These are phyloP conservation scores for Erythrolamprus reginae DNA, from an alignment of 2,113 vertebrate genomes.

Conservation along the genomic window DNA sequence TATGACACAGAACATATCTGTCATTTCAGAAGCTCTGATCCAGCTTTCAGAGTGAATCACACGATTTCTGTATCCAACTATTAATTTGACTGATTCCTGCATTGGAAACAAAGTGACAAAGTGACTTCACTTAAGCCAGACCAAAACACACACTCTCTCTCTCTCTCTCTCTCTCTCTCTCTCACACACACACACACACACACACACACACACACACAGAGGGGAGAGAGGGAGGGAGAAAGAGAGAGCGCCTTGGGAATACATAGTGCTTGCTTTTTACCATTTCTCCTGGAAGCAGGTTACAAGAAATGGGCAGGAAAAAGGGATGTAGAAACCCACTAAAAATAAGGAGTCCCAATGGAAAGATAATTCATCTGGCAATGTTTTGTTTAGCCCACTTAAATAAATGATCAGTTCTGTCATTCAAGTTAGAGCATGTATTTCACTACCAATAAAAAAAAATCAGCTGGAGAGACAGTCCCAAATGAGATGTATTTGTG, in stretches of 20 bases:
- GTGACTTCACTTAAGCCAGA: neutral
- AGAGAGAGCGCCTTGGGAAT: too few relatives aligned
- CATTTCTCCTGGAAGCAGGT: neutral
- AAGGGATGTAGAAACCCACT: neutral
- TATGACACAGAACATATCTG: neutral
- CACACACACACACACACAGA: neutral
- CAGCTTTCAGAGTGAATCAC: neutral
- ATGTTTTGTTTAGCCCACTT: neutral
- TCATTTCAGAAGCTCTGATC: neutral
- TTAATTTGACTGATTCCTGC: neutral
- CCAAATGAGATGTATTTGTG: neutral
- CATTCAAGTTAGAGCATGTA: neutral
- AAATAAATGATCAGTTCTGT: neutral
- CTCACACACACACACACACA: neutral
- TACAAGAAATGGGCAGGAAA: neutral
- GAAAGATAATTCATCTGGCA: neutral
- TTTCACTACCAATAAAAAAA: neutral
- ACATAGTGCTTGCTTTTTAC: neutral
- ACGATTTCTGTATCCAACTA: neutral
- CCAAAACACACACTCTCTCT: neutral
- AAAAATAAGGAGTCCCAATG: neutral
- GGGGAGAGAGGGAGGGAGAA: too few relatives aligned
- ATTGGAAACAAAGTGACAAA: neutral
- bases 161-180: too few relatives aligned
- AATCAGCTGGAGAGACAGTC: neutral